Base-by-base conservation (phyloP, 2,888 invertebrate species). In the Stenodera caucasica region DNA sequence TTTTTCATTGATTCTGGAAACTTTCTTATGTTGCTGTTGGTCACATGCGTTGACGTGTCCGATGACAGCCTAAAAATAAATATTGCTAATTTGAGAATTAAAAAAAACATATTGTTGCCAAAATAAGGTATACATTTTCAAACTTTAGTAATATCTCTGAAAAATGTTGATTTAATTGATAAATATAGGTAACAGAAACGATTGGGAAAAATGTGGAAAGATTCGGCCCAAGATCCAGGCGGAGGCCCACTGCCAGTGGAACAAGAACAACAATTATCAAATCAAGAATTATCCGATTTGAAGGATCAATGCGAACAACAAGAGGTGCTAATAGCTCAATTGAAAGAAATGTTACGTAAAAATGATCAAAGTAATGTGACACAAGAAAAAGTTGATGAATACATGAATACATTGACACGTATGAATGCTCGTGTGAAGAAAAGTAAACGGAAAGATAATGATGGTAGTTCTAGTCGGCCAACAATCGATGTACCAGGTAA, bases 331-430 rank as follows among this genome's bases (percentile, higher is more conserved):
- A 80, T 81, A 61, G 77, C 78, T 30, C 81, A 81, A 63, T 65
- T 82, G 29, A 81, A 81, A 63, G 81, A 81, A 70, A 78, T 81
- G 76, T 67, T 82, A 49, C 71, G 78, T 23, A 81, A 80, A 66
- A 75, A 67, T 51, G 81, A 82, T 55, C 80, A 80, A 57, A 76
- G 75, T 33, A 75, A 67, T 40, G 77, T 80, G 9, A 77, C 78
- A 5, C 77, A 78, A 57, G 81, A 81, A 70, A 80, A 81, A 71
- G 78, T 81, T n/a, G 80, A 79, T 53, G 78, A 80, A 68, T 81
- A 80, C 70, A 78, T 81, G 33, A 78, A 78, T 57, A 80, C 80
- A 8, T 67, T 81, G 40, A 78, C 75, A 15, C 78, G 77, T 70
- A 77, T 76, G 67, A 78, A 75, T 60, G 77, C 77, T 4, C 75